Evolutionary conservation across 2,797 vertebrate genomes (phyloP).

Genomic region (Leucoraja ocellata): DNA sequence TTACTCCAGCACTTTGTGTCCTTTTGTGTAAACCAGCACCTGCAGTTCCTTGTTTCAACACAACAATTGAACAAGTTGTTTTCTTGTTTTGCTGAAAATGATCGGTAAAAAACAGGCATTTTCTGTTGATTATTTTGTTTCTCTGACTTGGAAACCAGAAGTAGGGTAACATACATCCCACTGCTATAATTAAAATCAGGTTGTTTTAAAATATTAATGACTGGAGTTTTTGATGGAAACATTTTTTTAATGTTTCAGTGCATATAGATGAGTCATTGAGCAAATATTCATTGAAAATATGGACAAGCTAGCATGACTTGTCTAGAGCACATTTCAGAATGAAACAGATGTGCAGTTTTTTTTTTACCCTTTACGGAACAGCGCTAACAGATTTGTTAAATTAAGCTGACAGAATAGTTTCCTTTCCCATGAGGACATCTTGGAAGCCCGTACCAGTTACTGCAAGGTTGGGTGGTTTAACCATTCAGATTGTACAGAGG

Average conservation of each 20-base stretch:
- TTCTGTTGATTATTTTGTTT: background rate
- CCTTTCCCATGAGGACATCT: background rate
- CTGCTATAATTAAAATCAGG: background rate
- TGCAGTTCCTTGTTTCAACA: too few relatives aligned
- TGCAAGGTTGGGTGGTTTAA: conserved; percentile 24
- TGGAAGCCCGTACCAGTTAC: conserved; percentile 16
- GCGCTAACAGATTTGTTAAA: conserved; percentile 19
- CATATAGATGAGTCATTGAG: background rate
- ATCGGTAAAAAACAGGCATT: background rate
- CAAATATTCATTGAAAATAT: conserved; percentile 9
- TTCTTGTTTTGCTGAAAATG: background rate
- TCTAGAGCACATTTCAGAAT: background rate
- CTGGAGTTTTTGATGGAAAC: conserved; percentile 2
- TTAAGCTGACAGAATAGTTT: conserved; percentile 28
- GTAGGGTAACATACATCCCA: background rate
- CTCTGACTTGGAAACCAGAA: background rate
- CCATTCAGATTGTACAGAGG: background rate
- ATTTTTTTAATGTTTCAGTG: background rate
- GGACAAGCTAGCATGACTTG: background rate
- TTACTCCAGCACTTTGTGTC: too few relatives aligned
- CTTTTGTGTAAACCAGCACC: too few relatives aligned
- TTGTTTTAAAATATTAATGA: background rate
- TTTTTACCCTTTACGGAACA: background rate
- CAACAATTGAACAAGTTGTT: too few relatives aligned
- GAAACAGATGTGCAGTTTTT: conserved; percentile 25